Conservation (phyloP, 2,888 invertebrate genomes). For the Polydrusus tereticollis region DNA sequence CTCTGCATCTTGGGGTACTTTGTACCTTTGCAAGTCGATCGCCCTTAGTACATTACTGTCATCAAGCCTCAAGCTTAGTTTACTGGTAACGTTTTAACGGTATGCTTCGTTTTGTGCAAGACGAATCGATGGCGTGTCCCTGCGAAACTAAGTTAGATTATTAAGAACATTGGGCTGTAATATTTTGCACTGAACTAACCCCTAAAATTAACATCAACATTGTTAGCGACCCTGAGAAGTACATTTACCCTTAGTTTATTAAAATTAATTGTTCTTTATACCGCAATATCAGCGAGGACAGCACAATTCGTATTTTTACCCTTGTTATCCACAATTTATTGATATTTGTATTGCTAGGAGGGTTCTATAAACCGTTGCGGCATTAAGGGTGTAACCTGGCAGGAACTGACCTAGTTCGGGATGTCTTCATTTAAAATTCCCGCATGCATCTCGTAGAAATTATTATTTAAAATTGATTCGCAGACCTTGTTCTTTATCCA, state of each 20-base stretch:
- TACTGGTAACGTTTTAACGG: too few species aligned
- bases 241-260: constrained; percentile 4
- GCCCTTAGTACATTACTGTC: too few species aligned
- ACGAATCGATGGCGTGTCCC: too few species aligned
- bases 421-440: not conserved
- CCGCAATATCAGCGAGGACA: not conserved
- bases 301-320: constrained; percentile 1
- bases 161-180: not conserved
- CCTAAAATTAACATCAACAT: not conserved
- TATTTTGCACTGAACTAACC: not conserved
- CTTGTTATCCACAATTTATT: not conserved
- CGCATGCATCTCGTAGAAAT: not conserved
- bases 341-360: constrained; percentile 1
- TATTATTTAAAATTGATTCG: not conserved
- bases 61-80: too few species aligned
- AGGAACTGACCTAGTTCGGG: constrained; percentile 11
- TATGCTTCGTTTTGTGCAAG: too few species aligned
- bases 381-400: not conserved
- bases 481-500: not conserved
- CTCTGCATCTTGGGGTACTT: too few species aligned
- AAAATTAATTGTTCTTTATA: constrained; percentile 3
- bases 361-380: not conserved
- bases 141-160: too few species aligned
- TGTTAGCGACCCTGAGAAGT: constrained; percentile 5
- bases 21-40: too few species aligned